Evolutionary conservation across 2,888 invertebrate genomes (phyloP).

Genomic region (Didymodactylos carnosus): DNA sequence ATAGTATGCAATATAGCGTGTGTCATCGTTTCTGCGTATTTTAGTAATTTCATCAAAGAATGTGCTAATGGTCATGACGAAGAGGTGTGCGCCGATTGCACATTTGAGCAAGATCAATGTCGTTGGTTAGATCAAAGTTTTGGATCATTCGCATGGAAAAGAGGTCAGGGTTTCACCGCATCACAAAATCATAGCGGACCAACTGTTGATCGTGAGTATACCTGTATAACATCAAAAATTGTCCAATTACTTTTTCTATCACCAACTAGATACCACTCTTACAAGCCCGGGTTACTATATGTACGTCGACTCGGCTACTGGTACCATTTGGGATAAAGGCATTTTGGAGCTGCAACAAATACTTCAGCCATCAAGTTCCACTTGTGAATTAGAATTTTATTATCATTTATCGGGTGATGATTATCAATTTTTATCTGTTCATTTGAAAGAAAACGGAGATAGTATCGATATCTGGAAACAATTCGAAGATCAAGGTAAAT

Average conservation of each 20-base stretch:
- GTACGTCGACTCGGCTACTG: background rate
- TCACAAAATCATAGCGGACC: background rate
- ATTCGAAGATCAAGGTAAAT: background rate
- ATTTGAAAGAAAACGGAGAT: background rate
- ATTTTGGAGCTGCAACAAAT: background rate
- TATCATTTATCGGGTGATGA: slow-evolving; percentile 8
- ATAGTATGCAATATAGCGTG: no score
- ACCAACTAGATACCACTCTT: background rate
- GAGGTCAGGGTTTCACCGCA: background rate
- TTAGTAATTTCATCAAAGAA: slow-evolving; percentile 14
- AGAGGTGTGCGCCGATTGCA: slow-evolving; percentile 13
- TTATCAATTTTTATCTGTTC: background rate
- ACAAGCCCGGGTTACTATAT: background rate
- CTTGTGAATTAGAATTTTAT: slow-evolving; percentile 5
- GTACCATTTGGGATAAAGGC: background rate
- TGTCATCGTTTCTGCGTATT: no score
- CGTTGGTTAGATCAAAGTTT: background rate
- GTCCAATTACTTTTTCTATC: no score
- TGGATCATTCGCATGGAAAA: background rate
- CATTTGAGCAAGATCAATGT: slow-evolving; percentile 14
- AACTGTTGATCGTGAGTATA: no score
- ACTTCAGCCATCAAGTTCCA: background rate
- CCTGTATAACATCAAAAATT: no score
- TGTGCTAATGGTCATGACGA: slow-evolving; percentile 15
- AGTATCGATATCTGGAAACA: background rate